These are phyloP conservation scores for Macquaria australasica DNA, from an alignment of 2,113 vertebrate genomes.

Conservation along the genomic window DNA sequence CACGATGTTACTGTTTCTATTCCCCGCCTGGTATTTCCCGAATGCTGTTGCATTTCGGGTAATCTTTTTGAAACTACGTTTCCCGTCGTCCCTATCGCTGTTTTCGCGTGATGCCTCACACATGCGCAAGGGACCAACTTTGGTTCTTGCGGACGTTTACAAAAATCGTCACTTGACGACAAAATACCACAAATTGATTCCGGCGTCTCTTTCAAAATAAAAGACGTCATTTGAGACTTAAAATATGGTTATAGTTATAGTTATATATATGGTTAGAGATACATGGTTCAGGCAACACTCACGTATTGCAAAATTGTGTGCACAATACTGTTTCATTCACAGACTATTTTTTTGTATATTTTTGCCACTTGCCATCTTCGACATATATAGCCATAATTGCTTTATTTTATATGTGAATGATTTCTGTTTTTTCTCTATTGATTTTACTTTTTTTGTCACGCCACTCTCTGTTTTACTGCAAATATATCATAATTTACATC, in stretches of 20 bases:
- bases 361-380: too few relatives aligned
- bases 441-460: not conserved
- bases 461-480: too few relatives aligned
- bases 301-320: too few relatives aligned
- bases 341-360: not conserved
- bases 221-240: not conserved
- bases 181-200: not conserved
- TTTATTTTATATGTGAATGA: not conserved
- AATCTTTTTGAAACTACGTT: constrained; percentile 49
- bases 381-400: not conserved
- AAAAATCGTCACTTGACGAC: not conserved
- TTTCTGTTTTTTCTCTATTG: not conserved
- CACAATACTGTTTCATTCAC: not conserved
- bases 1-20: constrained; percentile 66
- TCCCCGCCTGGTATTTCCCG: constrained; percentile 73
- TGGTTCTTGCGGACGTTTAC: not conserved
- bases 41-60: constrained; percentile 68
- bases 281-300: not conserved
- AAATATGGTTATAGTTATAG: too few relatives aligned
- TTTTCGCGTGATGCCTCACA: constrained; percentile 38
- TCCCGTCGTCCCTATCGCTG: constrained; percentile 10
- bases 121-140: not conserved
- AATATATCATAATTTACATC: not conserved
- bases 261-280: too few relatives aligned
- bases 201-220: constrained; percentile 55